Conservation (phyloP, 2,797 vertebrate genomes). For the Decapterus maruadsi region DNA sequence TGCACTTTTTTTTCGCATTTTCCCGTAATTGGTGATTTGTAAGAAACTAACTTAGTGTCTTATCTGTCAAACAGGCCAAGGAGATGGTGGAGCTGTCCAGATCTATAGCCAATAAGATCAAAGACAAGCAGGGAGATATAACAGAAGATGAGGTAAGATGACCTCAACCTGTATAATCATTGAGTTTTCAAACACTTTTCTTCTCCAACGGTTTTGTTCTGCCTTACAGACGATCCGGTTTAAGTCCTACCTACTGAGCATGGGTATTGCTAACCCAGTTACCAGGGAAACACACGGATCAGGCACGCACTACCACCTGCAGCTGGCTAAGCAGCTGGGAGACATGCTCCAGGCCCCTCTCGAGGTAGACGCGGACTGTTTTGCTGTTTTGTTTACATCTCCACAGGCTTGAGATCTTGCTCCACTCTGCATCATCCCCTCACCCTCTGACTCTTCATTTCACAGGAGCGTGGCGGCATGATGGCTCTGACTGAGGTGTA, state of each 20-base stretch:
- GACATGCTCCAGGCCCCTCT: constrained; percentile 93
- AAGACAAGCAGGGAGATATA: constrained; percentile 98
- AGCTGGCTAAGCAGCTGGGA: constrained; percentile 95
- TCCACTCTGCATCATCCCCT: not conserved
- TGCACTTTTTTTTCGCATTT: constrained; percentile 11
- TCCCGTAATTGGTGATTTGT: not conserved
- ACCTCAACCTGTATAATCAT: not conserved
- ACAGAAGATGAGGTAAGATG: constrained; percentile 95
- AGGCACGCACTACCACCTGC: constrained; percentile 97
- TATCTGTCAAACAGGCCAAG: constrained; percentile 89
- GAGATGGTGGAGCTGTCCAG: constrained; percentile 99
- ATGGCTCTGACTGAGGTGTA: constrained; percentile 99
- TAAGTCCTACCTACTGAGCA: constrained; percentile 97
- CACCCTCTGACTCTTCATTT: not conserved
- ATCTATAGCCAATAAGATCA: constrained; percentile 98
- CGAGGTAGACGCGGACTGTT: constrained; percentile 84
- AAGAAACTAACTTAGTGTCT: constrained; percentile 26
- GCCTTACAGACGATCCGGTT: constrained; percentile 92
- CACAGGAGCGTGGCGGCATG: constrained; percentile 96
- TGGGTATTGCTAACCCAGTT: constrained; percentile 98
- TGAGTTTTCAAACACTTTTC: not conserved
- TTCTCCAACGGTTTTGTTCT: constrained; percentile 17
- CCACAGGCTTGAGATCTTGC: not conserved
- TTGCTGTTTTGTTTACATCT: not conserved
- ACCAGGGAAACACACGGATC: constrained; percentile 96